phyloP scores from a whole-genome alignment of 2,113 vertebrate species.

The Hydrolagus affinis region DNA sequence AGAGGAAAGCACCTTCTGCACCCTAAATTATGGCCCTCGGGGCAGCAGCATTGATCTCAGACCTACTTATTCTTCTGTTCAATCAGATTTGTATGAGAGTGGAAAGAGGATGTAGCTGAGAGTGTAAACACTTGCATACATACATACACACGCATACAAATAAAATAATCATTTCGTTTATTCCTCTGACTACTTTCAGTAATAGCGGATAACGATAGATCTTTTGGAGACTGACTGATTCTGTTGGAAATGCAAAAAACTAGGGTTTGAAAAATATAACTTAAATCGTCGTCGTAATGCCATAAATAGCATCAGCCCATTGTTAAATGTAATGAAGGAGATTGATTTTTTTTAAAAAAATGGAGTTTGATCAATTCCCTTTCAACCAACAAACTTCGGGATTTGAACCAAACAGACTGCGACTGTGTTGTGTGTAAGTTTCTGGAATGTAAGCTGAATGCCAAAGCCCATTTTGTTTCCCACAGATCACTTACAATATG shows the following conservation, averaged over 20 bases:
- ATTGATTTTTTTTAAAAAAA: too few species aligned
- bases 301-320: background rate
- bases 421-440: too few species aligned
- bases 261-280: background rate
- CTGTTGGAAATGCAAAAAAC: background rate
- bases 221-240: background rate
- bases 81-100: background rate
- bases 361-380: too few species aligned
- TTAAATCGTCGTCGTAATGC: background rate
- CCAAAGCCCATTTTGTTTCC: too few species aligned
- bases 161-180: background rate
- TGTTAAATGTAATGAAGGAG: background rate
- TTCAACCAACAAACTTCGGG: too few species aligned
- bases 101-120: background rate
- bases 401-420: too few species aligned
- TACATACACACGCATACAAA: background rate
- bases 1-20: background rate
- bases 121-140: background rate
- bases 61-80: background rate
- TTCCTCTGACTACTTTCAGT: too few species aligned
- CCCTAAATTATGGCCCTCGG: too few species aligned
- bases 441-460: too few species aligned
- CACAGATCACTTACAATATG: too few species aligned
- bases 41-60: background rate
- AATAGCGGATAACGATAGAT: background rate